Conservation (phyloP, 2,888 invertebrate species). For the Mythimna impura region DNA sequence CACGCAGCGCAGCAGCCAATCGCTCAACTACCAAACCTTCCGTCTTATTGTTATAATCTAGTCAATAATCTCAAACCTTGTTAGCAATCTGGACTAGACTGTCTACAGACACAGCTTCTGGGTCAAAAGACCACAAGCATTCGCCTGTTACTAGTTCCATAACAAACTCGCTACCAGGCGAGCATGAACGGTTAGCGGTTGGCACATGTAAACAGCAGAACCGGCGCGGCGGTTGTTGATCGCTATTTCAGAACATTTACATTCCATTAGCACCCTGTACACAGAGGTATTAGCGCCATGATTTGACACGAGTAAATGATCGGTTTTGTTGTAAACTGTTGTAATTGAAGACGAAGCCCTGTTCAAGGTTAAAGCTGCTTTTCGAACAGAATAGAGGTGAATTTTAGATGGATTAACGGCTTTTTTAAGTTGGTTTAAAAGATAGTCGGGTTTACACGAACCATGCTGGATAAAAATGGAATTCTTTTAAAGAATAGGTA, state of each 20-base stretch:
- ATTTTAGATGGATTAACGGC: slow-evolving; percentile 12
- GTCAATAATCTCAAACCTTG: too few species aligned
- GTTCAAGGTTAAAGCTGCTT: slow-evolving; percentile 20
- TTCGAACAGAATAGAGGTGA: slow-evolving; percentile 20
- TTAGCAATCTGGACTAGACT: neutral
- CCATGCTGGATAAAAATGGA: neutral
- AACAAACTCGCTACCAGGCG: slow-evolving; percentile 48
- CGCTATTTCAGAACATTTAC: slow-evolving; percentile 59
- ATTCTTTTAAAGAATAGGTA: slow-evolving; percentile 5
- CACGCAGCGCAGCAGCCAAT: too few species aligned
- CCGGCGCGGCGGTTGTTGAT: slow-evolving; percentile 28
- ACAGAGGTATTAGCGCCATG: slow-evolving; percentile 35
- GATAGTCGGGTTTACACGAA: neutral
- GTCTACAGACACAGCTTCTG: neutral
- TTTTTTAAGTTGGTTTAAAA: slow-evolving; percentile 24
- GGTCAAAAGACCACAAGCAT: slow-evolving; percentile 1
- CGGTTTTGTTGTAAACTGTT: slow-evolving; percentile 40
- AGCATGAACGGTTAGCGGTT: slow-evolving; percentile 50
- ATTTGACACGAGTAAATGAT: slow-evolving; percentile 26
- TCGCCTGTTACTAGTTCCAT: slow-evolving; percentile 7
- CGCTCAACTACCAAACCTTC: too few species aligned
- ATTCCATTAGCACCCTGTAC: slow-evolving; percentile 55
- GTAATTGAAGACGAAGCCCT: slow-evolving; percentile 22
- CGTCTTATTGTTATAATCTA: too few species aligned
- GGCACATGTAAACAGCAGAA: slow-evolving; percentile 55